Conservation (phyloP, 2,113 vertebrate species). For the Cebus imitator region DNA sequence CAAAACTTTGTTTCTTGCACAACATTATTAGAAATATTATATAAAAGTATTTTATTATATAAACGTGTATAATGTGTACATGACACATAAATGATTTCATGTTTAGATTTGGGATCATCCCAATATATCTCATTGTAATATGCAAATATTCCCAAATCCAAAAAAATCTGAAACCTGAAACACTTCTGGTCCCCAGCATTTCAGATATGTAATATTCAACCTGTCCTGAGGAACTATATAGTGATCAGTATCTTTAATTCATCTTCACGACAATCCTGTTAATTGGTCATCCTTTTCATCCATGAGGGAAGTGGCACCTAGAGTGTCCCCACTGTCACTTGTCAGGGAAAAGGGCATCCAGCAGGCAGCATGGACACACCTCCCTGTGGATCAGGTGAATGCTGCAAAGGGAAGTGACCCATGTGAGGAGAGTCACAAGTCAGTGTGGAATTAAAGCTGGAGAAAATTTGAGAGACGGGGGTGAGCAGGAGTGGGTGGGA, state of each 20-base stretch:
- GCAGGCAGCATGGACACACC: accelerated
- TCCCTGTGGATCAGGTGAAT: neutral
- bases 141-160: neutral
- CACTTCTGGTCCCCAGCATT: neutral
- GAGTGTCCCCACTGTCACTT: accelerated
- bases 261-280: neutral
- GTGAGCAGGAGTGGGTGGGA: neutral
- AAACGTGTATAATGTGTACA: neutral
- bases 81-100: neutral
- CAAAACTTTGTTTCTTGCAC: neutral
- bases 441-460: neutral
- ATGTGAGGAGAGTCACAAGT: neutral
- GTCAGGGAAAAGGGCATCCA: accelerated
- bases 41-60: neutral
- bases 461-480: neutral
- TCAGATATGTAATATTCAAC: neutral
- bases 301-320: neutral
- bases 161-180: neutral
- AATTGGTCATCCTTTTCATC: neutral
- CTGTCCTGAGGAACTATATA: too few relatives aligned
- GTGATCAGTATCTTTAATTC: neutral
- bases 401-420: neutral
- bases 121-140: neutral
- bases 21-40: neutral
- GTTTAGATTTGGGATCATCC: neutral